phyloP scores from a whole-genome alignment of 2,797 vertebrate species.

The Lycodopsis pacificus region DNA sequence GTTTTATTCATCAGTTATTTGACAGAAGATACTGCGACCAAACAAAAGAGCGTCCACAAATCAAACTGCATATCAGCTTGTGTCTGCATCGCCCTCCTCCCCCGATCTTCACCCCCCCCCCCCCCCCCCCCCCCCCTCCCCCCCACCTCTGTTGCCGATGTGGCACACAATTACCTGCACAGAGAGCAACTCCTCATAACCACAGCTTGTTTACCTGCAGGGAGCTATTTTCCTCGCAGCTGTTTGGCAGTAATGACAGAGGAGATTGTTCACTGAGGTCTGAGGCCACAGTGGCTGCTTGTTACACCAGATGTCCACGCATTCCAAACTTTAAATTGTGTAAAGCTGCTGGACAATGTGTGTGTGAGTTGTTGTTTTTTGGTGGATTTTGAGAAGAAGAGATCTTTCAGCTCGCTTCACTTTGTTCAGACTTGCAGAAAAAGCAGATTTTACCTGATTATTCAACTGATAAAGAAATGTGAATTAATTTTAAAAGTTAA shows the following conservation, averaged over 20 bases:
- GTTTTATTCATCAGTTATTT: not conserved
- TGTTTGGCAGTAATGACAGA: slow-evolving; percentile 29
- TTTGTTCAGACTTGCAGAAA: not conserved
- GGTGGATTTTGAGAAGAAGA: not conserved
- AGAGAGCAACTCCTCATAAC: slow-evolving; percentile 35
- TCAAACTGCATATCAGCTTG: not conserved
- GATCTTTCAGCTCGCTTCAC: not conserved
- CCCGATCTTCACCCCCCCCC: not conserved
- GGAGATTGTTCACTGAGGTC: not conserved
- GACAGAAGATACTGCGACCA: not conserved
- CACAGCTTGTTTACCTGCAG: slow-evolving; percentile 52
- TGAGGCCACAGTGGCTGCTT: not conserved
- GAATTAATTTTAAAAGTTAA: not conserved
- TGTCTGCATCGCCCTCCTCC: slow-evolving; percentile 25
- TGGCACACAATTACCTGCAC: slow-evolving; percentile 89
- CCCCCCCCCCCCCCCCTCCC: no score
- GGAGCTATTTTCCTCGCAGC: slow-evolving; percentile 27
- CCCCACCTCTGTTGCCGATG: slow-evolving; percentile 92
- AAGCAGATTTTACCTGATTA: not conserved
- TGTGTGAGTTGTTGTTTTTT: not conserved
- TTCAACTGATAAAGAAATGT: not conserved
- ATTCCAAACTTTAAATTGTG: not conserved
- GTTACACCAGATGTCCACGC: not conserved
- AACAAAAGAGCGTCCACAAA: not conserved
- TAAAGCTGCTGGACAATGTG: not conserved